A percentile compares a stretch with the other conserved stretches of the same genome.
Evolutionary conservation across 1,140 invertebrate genomes (phyloP).

Genomic region (Polypedilum pembai): DNA sequence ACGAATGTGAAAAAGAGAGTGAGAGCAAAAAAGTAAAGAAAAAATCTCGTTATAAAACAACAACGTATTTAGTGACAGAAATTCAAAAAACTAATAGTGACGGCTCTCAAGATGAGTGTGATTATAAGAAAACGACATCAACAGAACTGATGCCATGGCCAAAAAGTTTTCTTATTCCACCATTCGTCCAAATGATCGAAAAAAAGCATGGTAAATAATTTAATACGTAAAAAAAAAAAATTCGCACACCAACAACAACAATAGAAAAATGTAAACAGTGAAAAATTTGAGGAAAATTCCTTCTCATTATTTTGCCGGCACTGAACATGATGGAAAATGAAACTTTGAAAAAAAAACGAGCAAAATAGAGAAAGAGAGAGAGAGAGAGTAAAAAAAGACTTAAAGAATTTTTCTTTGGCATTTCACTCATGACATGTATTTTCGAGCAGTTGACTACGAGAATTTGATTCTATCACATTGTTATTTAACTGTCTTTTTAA

Average conservation of each 20-base stretch:
- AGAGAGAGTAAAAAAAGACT: neutral
- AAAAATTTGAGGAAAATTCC: neutral
- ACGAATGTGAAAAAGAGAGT: neutral
- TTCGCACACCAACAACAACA: neutral
- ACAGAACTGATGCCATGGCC: constrained; percentile 26
- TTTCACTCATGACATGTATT: neutral
- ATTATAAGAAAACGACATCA: neutral
- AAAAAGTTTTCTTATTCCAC: constrained; percentile 27
- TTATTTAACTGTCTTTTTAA: neutral
- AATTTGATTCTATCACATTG: constrained; percentile 7
- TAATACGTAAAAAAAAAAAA: neutral
- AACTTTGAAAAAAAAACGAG: too few species aligned
- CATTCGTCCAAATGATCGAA: constrained; percentile 25
- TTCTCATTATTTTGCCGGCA: neutral
- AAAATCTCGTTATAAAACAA: neutral
- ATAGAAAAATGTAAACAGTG: neutral
- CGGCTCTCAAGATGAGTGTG: neutral
- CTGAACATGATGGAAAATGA: neutral
- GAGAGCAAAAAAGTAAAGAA: neutral
- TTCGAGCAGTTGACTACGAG: neutral
- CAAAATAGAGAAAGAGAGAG: too few species aligned
- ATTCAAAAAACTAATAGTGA: constrained; percentile 15
- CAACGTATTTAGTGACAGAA: neutral
- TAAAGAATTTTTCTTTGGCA: neutral
- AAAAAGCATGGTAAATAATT: constrained; percentile 21